Evolutionary conservation across 2,113 vertebrate species (phyloP), one percentile per base, ranked within the genome.

Genomic region (Aspiorhynchus laticeps): DNA sequence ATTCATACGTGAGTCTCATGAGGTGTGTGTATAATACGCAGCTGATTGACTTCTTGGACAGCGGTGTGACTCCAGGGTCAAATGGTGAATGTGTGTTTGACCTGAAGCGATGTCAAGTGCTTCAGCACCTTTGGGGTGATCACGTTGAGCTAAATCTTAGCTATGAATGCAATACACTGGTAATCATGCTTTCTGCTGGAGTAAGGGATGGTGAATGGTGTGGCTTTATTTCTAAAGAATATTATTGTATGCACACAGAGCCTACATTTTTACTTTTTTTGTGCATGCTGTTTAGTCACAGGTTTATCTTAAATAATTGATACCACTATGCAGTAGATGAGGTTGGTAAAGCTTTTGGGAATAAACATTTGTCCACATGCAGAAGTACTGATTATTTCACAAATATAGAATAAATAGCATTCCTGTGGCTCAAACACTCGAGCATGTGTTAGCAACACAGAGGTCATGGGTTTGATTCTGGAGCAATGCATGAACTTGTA

Each of bases 51-150:
- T 83, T 71, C 17, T 24, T 14, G 80, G 9, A 31, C 38, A n/a
- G 26, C 14, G 41, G 26, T 5, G 15, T 69, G 43, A 83, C 43
- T 71, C 65, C 43, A 71, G 81, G 65, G 81, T 83, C 65, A 83
- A 8, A 17, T 5, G 43, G 4, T 83, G 65, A 53, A 33, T 1
- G 61, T 28, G 79, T 83, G 10, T 83, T 51, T 51, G 81, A 83
- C 63, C 80, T n/a, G 43, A 26, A 83, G 81, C 5, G 43, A 71
- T 67, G 65, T 71, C 43, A 19, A 36, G 9, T 14, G 43, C 38
- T 19, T 63, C 15, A 17, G 14, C 14, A 7, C 2, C 3, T 3
- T 36, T 24, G 51, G 11, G 19, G 51, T n/a, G 24, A 28, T 21
- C 79, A 21, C 36, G 46, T 31, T 46, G 0, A 63, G 56, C 33